Percentiles rank a stretch among this genome's conserved stretches.
Conservation (phyloP, 2,113 vertebrate species). For the Empidonax alnorum region DNA sequence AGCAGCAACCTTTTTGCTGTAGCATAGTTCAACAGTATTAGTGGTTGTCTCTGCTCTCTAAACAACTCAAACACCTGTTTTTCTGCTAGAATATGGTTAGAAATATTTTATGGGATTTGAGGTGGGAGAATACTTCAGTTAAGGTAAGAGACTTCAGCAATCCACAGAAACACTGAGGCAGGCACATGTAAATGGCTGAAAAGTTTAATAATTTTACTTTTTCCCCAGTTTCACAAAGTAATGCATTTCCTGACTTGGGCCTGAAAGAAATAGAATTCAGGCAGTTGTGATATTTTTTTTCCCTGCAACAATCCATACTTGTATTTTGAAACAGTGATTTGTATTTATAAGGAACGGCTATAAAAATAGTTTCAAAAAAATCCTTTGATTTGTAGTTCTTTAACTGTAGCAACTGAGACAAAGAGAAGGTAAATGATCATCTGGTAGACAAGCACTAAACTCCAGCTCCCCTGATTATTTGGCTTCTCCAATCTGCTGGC, state of each 20-base stretch:
- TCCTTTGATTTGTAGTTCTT: neutral
- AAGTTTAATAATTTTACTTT: neutral
- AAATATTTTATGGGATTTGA: neutral
- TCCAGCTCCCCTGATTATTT: neutral
- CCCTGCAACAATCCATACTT: neutral
- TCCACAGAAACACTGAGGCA: neutral
- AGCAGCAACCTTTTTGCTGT: constrained; percentile 21
- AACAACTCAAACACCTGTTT: neutral
- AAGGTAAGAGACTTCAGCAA: neutral
- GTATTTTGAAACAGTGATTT: neutral
- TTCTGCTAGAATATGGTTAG: neutral
- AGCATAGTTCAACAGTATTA: neutral
- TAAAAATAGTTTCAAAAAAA: neutral
- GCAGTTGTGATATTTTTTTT: neutral
- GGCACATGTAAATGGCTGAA: neutral
- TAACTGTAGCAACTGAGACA: neutral
- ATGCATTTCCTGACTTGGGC: neutral
- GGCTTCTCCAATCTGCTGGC: neutral
- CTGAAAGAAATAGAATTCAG: neutral
- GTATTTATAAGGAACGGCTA: neutral
- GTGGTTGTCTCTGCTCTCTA: neutral
- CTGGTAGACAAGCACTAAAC: neutral
- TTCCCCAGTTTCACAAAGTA: neutral
- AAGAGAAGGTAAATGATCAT: neutral
- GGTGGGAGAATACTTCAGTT: neutral